Percentiles rank a stretch among this genome's conserved stretches.
These are phyloP conservation scores for Epinotia ramella DNA, from an alignment of 2,888 invertebrate genomes.

Conservation along the genomic window DNA sequence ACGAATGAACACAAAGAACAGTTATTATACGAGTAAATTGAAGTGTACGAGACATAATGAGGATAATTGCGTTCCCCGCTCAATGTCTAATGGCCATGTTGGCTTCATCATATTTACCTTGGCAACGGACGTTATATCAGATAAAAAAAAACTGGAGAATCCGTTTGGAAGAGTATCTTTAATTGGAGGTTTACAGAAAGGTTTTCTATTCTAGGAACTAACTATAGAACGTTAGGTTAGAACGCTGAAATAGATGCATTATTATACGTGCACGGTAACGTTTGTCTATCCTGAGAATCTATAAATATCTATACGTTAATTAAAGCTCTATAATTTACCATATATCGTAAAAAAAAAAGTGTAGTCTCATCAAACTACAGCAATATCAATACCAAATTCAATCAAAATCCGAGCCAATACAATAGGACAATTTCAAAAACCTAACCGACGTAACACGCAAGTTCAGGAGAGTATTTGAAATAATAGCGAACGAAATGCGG, in stretches of 20 bases:
- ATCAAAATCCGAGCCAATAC: no score
- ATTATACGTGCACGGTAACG: no score
- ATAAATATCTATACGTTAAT: no score
- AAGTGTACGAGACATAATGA: constrained; percentile 51
- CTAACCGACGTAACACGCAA: neutral
- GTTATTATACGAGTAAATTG: constrained; percentile 44
- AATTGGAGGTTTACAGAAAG: neutral
- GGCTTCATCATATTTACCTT: constrained; percentile 51
- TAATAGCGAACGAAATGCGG: constrained; percentile 36
- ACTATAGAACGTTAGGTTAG: neutral
- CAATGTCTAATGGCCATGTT: constrained; percentile 50
- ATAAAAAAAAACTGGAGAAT: constrained; percentile 18
- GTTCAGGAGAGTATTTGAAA: constrained; percentile 20
- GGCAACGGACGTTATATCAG: constrained; percentile 24
- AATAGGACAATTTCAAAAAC: neutral
- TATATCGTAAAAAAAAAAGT: no score
- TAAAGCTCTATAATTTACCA: no score
- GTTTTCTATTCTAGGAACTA: neutral
- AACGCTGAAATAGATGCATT: neutral
- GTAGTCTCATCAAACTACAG: no score
- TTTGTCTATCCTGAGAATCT: no score
- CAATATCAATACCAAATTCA: no score
- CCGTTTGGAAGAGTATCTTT: neutral
- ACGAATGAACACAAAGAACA: constrained; percentile 33
- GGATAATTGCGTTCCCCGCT: constrained; percentile 55